Base-by-base conservation (phyloP, 2,113 vertebrate species). In the Acanthochromis polyacanthus region DNA sequence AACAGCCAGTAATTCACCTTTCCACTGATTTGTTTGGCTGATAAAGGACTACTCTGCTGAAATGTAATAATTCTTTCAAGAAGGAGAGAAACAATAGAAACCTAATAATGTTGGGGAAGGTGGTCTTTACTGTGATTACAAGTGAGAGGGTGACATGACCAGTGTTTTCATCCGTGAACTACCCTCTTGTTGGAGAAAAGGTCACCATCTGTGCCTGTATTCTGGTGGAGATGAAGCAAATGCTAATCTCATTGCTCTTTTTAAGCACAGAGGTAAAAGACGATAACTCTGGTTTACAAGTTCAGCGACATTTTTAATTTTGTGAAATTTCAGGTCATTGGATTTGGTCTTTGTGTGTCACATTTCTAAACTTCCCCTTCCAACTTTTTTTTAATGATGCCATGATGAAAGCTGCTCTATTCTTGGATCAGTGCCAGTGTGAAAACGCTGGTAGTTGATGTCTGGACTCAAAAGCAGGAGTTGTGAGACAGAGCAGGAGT, bases 91-190 rank as follows among this genome's bases (percentile, higher is more conserved):
- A 81, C 72, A 84, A 82, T 78, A 66, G 70, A 50, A 14, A 30
- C 56, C 71, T 72, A 78, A 80, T 88, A 56, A 70, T 74, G 64
- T 57, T 45, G 23, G 63, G 67, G 53, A 84, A 70, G 22, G 61
- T 32, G 38, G 65, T 81, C 19, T 70, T 79, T 71, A 55, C 53
- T 32, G 71, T 68, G 80, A 81, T 78, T 77, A 65, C 53, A 58
- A 63, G 74, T 30, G 46, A 79, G 55, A 63, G 5, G 50, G 38
- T 56, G 46, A 69, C 40, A 71, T 52, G 52, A 45, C 60, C 46
- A 51, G 45, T 58, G 38, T 50, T 67, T 80, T 75, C 68, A 28
- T 70, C 52, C 32, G 46, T 45, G 57, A 69, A 83, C 75, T 58
- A 55, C 14, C 12, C n/a, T 46, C 61, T 60, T 62, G 50, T 36